Base-by-base conservation (phyloP, 2,888 invertebrate species). In the Drosophila hamatofila region DNA sequence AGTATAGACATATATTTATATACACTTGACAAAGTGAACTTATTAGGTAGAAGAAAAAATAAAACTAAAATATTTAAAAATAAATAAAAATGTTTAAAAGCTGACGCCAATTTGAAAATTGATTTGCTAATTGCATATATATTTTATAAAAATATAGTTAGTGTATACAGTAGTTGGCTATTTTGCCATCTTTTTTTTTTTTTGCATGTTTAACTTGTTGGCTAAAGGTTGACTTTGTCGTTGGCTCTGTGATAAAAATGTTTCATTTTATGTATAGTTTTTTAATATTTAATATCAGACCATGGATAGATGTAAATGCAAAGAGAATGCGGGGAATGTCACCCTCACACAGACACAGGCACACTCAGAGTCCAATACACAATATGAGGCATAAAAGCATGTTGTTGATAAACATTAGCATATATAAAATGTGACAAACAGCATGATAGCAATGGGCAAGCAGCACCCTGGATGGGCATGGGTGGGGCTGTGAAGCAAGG, bases 381-480 rank as follows among this genome's bases (percentile, higher is more conserved):
- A 72, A 76, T 70, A 63, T 61, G 76, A 56, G 64, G 69, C 72
- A 85, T 75, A 76, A 89, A 82, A 88, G 77, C 82, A 82, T 85
- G 77, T 68, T 83, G 74, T 78, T 84, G 74, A 91, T 89, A 82
- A 83, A 80, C 83, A 91, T 91, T 89, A 84, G 86, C 89, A 91
- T 90, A 83, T 54, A 54, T 39, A 77, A 90, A 91, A 89, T 86
- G 78, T 82, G 82, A 79, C 83, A 85, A 84, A 81, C 73, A 81
- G 72, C 72, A 77, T 74, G 73, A 79, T 79, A 72, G 64, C 66
- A 54, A 39, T 41, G 52, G 44, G 58, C 16, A 37, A 35, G 18
- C 4, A 30, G 35, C 35, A 39, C 25, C n/a, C 51, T 33, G 51
- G 18, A 27, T 21, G 51, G 33, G 2, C 21, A 39, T 39, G n/a